Base-by-base conservation (phyloP, 2,888 invertebrate species). In the Calameuta pallipes region DNA sequence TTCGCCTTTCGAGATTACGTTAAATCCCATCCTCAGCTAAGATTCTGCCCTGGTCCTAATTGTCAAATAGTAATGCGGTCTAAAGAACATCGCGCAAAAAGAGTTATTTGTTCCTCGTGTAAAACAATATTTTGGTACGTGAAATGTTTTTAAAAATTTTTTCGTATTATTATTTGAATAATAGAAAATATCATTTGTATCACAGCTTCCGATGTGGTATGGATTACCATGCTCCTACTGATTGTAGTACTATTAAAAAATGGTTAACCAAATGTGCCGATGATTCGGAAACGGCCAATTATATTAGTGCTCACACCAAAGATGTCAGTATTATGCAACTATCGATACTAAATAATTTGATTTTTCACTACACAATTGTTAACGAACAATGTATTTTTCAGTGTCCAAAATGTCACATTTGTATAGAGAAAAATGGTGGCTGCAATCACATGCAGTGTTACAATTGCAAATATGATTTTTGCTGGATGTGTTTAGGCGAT, bases 241-340 rank as follows among this genome's bases (percentile, higher is more conserved):
- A 98, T 92, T 99, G 99, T 92, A 94, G 95, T 82, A 96, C 98
- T 68, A 99, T 99, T 84, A 97, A 96, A 89, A 97, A 97, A 88
- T 99, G 99, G 99, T 93, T 99, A 81, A 98, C 98, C n/a, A 99
- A 99, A 92, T 99, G 99, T 93, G 99, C 98, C 76, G 99, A 99
- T 92, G 99, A 99, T 92, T 99, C 98, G 81, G 99, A 99, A 93
- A 99, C 99, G 76, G 99, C 99, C 75, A 99, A 99, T 92, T 99
- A 99, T 91, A 99, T 99, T 87, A 98, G 98, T 93, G 99, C 99
- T 88, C 97, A 99, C 93, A 99, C 99, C 89, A 97, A 98, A 94
- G 97, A 96, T 92, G 94, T 94, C 90, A 92, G 93, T 87, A 75
- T 68, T 73, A n/a, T 70, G 23, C 23, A 9, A 15, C 23, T 56